phyloP scores from a whole-genome alignment of 2,797 vertebrate genomes.

The Glyptemys insculpta region DNA sequence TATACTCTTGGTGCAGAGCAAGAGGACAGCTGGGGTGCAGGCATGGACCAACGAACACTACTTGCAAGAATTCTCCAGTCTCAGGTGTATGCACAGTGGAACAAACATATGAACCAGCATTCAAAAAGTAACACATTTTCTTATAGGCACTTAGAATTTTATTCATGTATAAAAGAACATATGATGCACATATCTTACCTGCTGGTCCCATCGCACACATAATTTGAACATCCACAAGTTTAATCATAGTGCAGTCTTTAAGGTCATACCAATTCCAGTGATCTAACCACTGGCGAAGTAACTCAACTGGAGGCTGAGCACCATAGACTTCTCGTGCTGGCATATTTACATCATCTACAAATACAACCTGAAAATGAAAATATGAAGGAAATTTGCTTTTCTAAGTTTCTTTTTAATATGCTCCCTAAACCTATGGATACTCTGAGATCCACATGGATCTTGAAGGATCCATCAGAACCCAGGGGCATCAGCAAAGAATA shows the following conservation, averaged over 20 bases:
- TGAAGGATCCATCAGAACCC: background rate
- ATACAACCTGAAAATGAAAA: slow-evolving; percentile 85
- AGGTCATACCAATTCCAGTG: slow-evolving; percentile 95
- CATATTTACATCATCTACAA: slow-evolving; percentile 97
- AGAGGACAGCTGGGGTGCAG: background rate
- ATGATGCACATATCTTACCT: slow-evolving; percentile 79
- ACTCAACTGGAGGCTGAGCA: slow-evolving; percentile 93
- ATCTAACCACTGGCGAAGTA: slow-evolving; percentile 94
- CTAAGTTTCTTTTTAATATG: background rate
- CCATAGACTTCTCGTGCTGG: slow-evolving; percentile 92
- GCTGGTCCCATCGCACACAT: slow-evolving; percentile 94
- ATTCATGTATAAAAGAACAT: background rate
- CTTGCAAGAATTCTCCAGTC: background rate
- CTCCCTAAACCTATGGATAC: background rate
- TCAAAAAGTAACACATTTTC: background rate
- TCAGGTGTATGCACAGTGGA: background rate
- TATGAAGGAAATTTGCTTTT: background rate
- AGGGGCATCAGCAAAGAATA: background rate
- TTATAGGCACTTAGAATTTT: background rate
- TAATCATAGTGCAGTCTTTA: slow-evolving; percentile 91
- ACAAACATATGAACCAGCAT: background rate
- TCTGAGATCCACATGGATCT: background rate
- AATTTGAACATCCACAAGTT: slow-evolving; percentile 90
- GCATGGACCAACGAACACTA: background rate
- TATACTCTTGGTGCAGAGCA: background rate